Conservation (phyloP, 2,797 vertebrate species). For the Cryptoprocta ferox region DNA sequence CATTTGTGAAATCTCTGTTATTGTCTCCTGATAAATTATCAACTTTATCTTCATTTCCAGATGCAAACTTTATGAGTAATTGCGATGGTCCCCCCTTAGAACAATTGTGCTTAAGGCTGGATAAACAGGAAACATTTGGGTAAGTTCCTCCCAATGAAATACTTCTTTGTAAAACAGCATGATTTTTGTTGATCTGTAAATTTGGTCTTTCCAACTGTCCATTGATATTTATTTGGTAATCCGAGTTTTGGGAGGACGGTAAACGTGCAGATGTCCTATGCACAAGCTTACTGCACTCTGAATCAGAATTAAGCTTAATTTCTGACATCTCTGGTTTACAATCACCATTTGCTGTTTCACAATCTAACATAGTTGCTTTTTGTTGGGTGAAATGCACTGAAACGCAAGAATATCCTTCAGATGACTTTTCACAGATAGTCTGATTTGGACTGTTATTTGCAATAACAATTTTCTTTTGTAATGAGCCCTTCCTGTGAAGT, state of each 20-base stretch:
- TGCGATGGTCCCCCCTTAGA: conserved; percentile 89
- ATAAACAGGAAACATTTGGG: conserved; percentile 92
- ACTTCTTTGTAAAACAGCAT: conserved; percentile 93
- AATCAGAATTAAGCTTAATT: conserved; percentile 76
- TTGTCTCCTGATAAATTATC: conserved; percentile 84
- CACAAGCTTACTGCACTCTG: conserved; percentile 85
- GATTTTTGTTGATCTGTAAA: conserved; percentile 83
- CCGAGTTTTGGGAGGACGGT: conserved; percentile 85
- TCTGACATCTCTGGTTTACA: conserved; percentile 79
- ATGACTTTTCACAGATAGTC: conserved; percentile 81
- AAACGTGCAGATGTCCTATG: conserved; percentile 91
- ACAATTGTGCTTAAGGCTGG: conserved; percentile 89
- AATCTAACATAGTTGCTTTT: conserved; percentile 83
- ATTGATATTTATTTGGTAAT: conserved; percentile 75
- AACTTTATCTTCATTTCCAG: conserved; percentile 87
- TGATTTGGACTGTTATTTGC: conserved; percentile 73
- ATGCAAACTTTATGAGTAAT: conserved; percentile 95
- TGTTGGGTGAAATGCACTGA: conserved; percentile 90
- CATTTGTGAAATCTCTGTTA: conserved; percentile 83
- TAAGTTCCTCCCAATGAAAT: conserved; percentile 94
- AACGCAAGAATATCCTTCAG: conserved; percentile 89
- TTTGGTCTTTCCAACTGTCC: conserved; percentile 83
- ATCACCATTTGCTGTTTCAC: conserved; percentile 83
- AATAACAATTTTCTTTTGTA: conserved; percentile 85
- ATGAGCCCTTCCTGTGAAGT: conserved; percentile 88